Base-by-base conservation (phyloP, 2,113 vertebrate genomes). In the Centropus unirufus region DNA sequence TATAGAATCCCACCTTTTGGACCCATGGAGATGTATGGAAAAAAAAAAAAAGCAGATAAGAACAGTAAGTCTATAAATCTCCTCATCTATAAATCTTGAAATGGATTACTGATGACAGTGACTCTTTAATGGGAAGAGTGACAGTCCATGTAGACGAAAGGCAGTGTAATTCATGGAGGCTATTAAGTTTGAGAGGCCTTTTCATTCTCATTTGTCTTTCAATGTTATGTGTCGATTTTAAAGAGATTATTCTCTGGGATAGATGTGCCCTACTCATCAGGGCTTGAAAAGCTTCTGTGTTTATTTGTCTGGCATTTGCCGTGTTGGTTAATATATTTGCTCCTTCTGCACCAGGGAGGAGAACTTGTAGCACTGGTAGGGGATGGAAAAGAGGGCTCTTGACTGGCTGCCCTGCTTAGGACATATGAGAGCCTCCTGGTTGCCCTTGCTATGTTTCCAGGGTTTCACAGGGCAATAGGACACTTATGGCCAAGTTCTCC, bases 111-210 rank as follows among this genome's bases (percentile, higher is more conserved):
- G 91, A 85, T 97, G 89, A 66, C 83, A 95, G 94, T 78, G 81
- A 73, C 94, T 95, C 93, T 95, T 93, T 97, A 97, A 95, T 95
- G 87, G 92, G 79, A 95, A 93, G 96, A 96, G 57, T 93, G 92
- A 92, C 96, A 97, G 95, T 82, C 82, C 89, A 91, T 79, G 74
- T 83, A 95, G 96, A 76, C 0, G 18, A 80, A 87, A 96, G 87
- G 55, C 93, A 66, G 58, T 77, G 87, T 97, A 96, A 97, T 96
- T 97, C 96, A 96, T 95, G 93, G 89, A 95, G 74, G 84, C 96
- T 95, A 95, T 97, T 97, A 97, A 91, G 95, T 92, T 46, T 85
- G 91, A 96, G 89, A 91, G 75, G 58, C 82, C 87, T 91, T 95
- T 95, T 95, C 83, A 77, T 92, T 95, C 91, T 66, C 94, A 94